Conservation (phyloP, 2,797 vertebrate genomes). For the Phylloscopus collybita region DNA sequence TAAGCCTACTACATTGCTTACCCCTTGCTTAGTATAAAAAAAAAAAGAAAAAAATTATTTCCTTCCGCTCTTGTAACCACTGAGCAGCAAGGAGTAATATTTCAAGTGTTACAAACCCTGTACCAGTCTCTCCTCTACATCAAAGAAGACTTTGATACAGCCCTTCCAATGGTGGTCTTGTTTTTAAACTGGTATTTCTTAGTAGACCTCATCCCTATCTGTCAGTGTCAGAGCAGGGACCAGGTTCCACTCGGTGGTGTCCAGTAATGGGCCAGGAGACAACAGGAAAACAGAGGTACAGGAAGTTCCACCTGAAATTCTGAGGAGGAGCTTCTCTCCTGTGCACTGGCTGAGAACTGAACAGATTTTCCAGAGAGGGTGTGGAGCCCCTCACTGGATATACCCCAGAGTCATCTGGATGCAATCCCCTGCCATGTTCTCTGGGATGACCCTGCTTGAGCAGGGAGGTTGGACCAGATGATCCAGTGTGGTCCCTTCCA, state of each 20-base stretch:
- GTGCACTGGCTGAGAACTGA: neutral
- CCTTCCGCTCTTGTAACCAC: neutral
- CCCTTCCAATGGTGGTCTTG: neutral
- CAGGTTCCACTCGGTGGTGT: accelerated
- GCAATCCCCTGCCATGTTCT: neutral
- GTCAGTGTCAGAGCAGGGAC: neutral
- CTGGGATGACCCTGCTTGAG: neutral
- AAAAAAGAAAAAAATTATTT: neutral
- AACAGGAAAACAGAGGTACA: accelerated
- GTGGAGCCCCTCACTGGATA: neutral
- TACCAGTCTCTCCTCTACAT: neutral
- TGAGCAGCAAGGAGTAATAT: accelerated
- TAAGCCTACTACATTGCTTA: neutral
- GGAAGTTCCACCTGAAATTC: neutral
- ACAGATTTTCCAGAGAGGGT: neutral
- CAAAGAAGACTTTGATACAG: neutral
- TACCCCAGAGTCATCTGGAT: accelerated
- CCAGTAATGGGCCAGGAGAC: neutral
- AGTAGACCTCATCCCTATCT: accelerated
- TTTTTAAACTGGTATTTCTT: neutral
- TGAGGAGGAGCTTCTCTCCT: neutral
- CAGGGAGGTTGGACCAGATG: neutral
- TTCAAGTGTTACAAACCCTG: neutral
- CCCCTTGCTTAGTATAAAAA: neutral
- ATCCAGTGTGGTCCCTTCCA: neutral